phyloP scores from a whole-genome alignment of 2,888 invertebrate species.

The Sphaeridia pumilis region DNA sequence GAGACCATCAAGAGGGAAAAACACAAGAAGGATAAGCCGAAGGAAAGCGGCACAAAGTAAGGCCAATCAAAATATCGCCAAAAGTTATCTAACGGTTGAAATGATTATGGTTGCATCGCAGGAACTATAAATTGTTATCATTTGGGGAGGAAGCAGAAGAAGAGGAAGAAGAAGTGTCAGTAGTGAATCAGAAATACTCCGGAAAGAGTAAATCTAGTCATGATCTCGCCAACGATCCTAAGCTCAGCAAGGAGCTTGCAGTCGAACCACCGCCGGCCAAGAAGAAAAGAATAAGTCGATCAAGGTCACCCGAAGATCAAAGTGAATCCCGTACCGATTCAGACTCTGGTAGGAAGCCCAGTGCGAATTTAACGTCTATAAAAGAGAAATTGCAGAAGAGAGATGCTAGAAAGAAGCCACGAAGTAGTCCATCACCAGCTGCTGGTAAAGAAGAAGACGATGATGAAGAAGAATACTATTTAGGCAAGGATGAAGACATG shows the following conservation, averaged over 20 bases:
- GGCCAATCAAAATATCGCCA: too few relatives aligned
- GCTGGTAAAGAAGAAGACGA: constrained; percentile 19
- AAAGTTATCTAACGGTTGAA: too few relatives aligned
- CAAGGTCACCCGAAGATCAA: not conserved
- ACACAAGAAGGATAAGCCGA: constrained; percentile 50
- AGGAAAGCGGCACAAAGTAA: constrained; percentile 56
- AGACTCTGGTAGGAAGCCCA: not conserved
- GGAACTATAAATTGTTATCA: constrained; percentile 88
- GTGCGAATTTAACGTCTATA: not conserved
- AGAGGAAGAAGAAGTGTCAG: constrained; percentile 68
- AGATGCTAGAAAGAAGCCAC: not conserved
- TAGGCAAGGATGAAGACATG: constrained; percentile 33
- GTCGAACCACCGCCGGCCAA: constrained; percentile 33
- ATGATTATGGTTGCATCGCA: too few relatives aligned
- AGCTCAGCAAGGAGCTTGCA: constrained; percentile 58
- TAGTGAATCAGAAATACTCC: constrained; percentile 54
- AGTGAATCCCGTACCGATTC: not conserved
- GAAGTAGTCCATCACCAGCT: constrained; percentile 1
- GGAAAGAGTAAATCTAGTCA: constrained; percentile 90
- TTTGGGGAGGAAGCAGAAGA: constrained; percentile 94
- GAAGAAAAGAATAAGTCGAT: too few relatives aligned
- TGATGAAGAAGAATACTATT: constrained; percentile 29
- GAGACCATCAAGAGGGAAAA: constrained; percentile 38
- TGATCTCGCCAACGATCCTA: constrained; percentile 81
- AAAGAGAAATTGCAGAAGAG: constrained; percentile 10